Evolutionary conservation across 1,140 invertebrate genomes (phyloP).

Genomic region (Drosophila nannoptera): DNA sequence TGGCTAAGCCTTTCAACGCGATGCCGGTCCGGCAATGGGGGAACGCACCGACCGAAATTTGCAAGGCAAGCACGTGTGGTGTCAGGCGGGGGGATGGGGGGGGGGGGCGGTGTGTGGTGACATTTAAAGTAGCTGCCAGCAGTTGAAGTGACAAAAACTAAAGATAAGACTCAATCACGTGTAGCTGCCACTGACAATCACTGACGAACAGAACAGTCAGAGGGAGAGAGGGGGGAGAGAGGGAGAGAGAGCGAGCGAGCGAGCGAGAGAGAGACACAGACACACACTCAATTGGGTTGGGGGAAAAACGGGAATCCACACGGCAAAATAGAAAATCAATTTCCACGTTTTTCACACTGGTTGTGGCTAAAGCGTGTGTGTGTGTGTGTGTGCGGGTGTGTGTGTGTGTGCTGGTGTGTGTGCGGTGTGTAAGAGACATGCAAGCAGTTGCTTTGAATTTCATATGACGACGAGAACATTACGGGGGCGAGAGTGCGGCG

Average conservation of each 20-base stretch:
- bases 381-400: not conserved
- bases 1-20: conserved; percentile 54
- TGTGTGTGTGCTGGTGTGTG: not conserved
- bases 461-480: conserved; percentile 44
- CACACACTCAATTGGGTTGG: not conserved
- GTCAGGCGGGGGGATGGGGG: no score
- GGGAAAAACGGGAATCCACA: conserved; percentile 29
- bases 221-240: no score
- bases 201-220: not conserved
- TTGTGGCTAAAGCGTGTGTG: conserved; percentile 6
- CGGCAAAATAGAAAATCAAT: conserved; percentile 77
- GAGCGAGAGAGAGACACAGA: no score
- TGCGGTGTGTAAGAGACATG: conserved; percentile 37
- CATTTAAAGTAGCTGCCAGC: conserved; percentile 77
- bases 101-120: conserved; percentile 43
- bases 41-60: conserved; percentile 50
- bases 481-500: not conserved
- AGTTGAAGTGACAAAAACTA: conserved; percentile 74
- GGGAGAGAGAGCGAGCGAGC: no score
- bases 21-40: conserved; percentile 25
- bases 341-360: conserved; percentile 64
- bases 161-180: conserved; percentile 77
- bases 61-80: conserved; percentile 59
- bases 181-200: conserved; percentile 71
- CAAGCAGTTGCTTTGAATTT: conserved; percentile 74